Percentiles rank a stretch among this genome's conserved stretches.
These are phyloP conservation scores for Chaetops frenatus DNA, from an alignment of 2,113 vertebrate genomes.

Conservation along the genomic window DNA sequence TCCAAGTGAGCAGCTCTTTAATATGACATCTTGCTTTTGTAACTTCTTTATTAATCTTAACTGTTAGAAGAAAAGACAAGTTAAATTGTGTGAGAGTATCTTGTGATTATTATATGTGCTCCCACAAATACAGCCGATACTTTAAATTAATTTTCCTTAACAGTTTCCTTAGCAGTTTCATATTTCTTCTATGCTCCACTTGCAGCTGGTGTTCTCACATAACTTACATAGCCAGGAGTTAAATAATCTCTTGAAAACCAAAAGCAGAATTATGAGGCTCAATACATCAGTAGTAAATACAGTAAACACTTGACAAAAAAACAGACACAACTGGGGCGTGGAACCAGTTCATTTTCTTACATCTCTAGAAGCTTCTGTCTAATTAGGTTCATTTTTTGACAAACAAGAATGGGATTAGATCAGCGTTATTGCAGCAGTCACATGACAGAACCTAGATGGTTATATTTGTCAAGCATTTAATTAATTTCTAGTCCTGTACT, in stretches of 20 bases:
- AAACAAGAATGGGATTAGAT: background rate
- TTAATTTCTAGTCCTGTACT: background rate
- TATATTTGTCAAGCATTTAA: background rate
- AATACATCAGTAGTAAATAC: background rate
- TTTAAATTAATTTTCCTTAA: background rate
- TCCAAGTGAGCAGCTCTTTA: background rate
- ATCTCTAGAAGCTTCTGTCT: background rate
- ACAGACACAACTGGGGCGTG: background rate
- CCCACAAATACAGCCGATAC: background rate
- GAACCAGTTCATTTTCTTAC: background rate
- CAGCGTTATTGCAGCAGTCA: background rate
- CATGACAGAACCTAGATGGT: background rate
- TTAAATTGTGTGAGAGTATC: background rate
- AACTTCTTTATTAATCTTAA: constrained; percentile 7
- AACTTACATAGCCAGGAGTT: background rate
- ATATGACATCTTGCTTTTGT: background rate
- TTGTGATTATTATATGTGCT: background rate
- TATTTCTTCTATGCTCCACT: background rate
- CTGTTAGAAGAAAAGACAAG: constrained; percentile 21
- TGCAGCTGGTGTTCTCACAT: background rate
- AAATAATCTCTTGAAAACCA: background rate
- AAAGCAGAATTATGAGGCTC: background rate
- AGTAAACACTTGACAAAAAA: constrained; percentile 23
- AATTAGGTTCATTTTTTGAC: background rate
- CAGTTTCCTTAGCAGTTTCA: background rate